Evolutionary conservation across 64 coral and sea anemone genomes (phyloP), one percentile per base, ranked within the genome.

Genomic region (Pachyseris speciosa): DNA sequence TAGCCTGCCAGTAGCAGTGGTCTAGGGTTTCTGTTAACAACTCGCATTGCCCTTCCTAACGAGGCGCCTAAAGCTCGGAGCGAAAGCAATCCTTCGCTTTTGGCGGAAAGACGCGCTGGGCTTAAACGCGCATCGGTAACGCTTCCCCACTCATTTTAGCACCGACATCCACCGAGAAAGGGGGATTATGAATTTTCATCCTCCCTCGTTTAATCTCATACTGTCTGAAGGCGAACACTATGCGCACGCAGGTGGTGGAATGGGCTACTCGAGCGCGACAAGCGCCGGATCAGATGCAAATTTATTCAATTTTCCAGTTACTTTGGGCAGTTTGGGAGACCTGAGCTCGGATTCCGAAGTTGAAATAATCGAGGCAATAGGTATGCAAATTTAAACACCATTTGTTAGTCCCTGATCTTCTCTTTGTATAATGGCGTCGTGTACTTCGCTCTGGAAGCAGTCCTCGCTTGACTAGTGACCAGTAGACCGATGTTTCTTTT

Each of bases 331-430:
- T 40, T 25, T 81, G 17, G 77, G 30, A 61, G 77, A 81, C 40
- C 81, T 78, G 74, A 83, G 68, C 20, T 84, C 78, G 68, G 89
- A 92, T 67, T 92, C 89, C 41, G 89, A 92, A 74, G 80, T 92
- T 38, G 89, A 92, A 10, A 72, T 61, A 66, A 74, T 84, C 36
- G 89, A 92, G 72, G 89, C 89, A 9, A 92, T 92, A 74, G 89
- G 89, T 92, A 75, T 63, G 78, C 49, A 72, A 55, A 39, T 88
- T 52, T 59, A 7, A 37, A 74, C 43, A 39, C 10, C 13, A 60
- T 41, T 34, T 1, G 8, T 29, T 75, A 27, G 64, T 25, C 31
- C 7, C 31, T 69, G 4, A 7, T 48, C 20, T 9, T 67, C n/a
- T 79, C 27, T 13, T 44, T 7, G 22, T 7, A 47, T 53, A 10